Evolutionary conservation across 92 coral and sea anemone species (phyloP).

Genomic region (Ricordea florida): DNA sequence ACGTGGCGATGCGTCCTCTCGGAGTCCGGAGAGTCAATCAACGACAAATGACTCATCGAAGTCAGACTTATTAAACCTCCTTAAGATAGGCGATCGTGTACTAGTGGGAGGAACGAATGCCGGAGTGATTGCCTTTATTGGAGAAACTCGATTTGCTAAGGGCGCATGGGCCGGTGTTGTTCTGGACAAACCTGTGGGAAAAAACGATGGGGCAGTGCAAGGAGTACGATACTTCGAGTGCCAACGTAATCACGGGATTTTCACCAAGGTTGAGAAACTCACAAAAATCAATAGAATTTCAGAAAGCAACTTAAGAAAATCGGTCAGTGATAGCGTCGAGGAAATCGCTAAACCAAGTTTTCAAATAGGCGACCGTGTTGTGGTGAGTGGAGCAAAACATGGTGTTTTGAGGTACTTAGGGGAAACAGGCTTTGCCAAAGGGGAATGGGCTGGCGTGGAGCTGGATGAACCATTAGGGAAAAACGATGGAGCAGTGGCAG

Average conservation of each 20-base stretch:
- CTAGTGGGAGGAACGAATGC: conserved; percentile 88
- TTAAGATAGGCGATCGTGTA: conserved; percentile 95
- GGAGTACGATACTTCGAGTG: conserved; percentile 96
- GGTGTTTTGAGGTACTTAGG: conserved; percentile 90
- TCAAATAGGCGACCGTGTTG: conserved; percentile 90
- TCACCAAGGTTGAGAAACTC: conserved; percentile 88
- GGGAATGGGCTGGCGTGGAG: conserved; percentile 97
- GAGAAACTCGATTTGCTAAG: conserved; percentile 96
- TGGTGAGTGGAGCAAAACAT: conserved; percentile 88
- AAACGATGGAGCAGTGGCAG: conserved; percentile 99
- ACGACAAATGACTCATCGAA: conserved; percentile 38
- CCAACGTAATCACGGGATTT: conserved; percentile 83
- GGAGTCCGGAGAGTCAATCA: conserved; percentile 41
- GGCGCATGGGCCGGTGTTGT: conserved; percentile 98
- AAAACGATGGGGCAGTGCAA: conserved; percentile 94
- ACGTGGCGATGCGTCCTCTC: conserved; percentile 45
- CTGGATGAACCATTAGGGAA: conserved; percentile 95
- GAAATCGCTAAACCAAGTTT: conserved; percentile 51
- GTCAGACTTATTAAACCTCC: conserved; percentile 64
- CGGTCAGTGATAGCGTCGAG: conserved; percentile 19
- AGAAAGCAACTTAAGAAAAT: conserved; percentile 29
- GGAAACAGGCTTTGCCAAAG: conserved; percentile 96
- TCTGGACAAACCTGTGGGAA: conserved; percentile 89
- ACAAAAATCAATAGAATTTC: conserved; percentile 80
- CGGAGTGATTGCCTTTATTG: conserved; percentile 92